A percentile compares a stretch with the other conserved stretches of the same genome.
These are phyloP conservation scores for Rhabdomys dilectus DNA, from an alignment of 2,113 vertebrate genomes.

Conservation along the genomic window DNA sequence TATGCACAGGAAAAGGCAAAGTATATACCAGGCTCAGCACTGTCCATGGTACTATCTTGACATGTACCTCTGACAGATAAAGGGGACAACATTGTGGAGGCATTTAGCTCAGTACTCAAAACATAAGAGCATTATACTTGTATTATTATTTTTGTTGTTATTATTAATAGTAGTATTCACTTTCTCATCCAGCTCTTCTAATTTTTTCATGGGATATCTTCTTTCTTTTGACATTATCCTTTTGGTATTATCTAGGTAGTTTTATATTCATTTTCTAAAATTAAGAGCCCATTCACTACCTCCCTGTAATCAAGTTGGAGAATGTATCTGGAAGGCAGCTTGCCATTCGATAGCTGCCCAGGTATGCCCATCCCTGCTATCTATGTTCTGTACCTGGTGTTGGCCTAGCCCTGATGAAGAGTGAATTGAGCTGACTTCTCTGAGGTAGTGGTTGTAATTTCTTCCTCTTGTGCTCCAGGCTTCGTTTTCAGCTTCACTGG, in stretches of 20 bases:
- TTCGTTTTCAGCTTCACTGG: slow-evolving; percentile 57
- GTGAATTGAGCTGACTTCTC: background rate
- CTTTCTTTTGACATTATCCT: background rate
- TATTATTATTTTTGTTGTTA: background rate
- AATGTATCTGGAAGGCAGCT: rapidly evolving
- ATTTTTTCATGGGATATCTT: background rate
- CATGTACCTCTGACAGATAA: background rate
- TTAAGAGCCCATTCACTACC: background rate
- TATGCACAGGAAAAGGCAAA: background rate
- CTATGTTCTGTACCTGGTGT: background rate
- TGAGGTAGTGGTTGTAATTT: background rate
- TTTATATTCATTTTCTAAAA: background rate
- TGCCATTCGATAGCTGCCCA: background rate
- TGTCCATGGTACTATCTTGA: background rate
- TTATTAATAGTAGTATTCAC: background rate
- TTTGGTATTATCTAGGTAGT: background rate
- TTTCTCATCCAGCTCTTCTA: background rate
- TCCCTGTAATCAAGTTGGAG: background rate
- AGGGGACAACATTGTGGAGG: background rate
- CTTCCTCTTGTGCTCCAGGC: background rate
- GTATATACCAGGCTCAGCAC: background rate
- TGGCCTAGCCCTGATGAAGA: background rate
- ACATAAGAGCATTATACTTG: background rate
- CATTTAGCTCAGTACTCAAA: background rate
- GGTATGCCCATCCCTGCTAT: rapidly evolving